These are phyloP conservation scores for Arvicanthis niloticus DNA, from an alignment of 2,113 vertebrate genomes.

Conservation along the genomic window DNA sequence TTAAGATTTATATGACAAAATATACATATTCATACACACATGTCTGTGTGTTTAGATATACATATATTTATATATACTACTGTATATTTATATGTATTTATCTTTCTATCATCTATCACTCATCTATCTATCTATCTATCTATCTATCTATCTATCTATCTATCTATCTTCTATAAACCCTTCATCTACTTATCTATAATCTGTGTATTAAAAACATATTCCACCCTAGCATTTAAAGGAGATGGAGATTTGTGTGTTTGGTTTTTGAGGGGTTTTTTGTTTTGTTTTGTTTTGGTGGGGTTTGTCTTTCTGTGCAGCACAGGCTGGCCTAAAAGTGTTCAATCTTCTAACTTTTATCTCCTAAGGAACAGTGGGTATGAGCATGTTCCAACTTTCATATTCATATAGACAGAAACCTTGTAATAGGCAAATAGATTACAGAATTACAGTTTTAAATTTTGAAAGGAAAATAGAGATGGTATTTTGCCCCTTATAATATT, in stretches of 20 bases:
- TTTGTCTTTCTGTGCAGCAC: neutral
- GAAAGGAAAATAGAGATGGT: neutral
- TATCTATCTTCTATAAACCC: no score
- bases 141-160: neutral
- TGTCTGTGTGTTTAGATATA: neutral
- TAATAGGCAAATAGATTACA: neutral
- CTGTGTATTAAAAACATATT: neutral
- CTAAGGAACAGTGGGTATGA: neutral
- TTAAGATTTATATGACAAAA: neutral
- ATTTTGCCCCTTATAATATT: neutral
- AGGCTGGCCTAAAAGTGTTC: neutral
- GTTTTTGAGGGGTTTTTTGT: neutral
- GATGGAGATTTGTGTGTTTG: neutral
- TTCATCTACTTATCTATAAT: neutral
- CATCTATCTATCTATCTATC: neutral
- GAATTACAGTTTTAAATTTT: neutral
- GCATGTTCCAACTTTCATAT: accelerated
- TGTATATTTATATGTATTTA: neutral
- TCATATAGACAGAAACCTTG: neutral
- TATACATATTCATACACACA: neutral
- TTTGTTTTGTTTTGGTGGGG: neutral
- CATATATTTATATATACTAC: no score
- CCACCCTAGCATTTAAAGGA: neutral
- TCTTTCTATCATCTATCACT: neutral
- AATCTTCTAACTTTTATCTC: neutral